These are phyloP conservation scores for Paradisaea rubra DNA, from an alignment of 2,113 vertebrate species.

Conservation along the genomic window DNA sequence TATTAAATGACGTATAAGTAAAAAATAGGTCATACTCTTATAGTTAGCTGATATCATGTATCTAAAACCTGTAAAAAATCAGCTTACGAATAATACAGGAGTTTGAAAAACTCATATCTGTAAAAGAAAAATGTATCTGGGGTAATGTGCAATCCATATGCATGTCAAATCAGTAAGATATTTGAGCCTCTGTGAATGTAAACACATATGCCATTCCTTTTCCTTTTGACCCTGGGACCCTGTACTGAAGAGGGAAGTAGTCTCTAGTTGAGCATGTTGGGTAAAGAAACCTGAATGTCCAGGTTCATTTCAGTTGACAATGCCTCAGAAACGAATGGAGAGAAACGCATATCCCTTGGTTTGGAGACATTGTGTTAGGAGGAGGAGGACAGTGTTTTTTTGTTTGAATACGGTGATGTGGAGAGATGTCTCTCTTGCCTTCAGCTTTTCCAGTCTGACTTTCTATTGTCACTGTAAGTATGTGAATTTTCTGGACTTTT, in stretches of 20 bases:
- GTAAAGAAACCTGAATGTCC: background rate
- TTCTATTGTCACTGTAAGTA: background rate
- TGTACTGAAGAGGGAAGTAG: background rate
- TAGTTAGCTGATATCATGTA: background rate
- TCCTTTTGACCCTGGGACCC: background rate
- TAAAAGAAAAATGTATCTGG: background rate
- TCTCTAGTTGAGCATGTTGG: background rate
- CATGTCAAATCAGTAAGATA: slow-evolving; percentile 28
- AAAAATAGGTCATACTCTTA: background rate
- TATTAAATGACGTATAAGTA: background rate
- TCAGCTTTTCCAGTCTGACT: background rate
- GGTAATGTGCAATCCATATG: background rate
- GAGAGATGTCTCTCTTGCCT: background rate
- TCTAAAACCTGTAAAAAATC: background rate
- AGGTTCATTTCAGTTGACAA: background rate
- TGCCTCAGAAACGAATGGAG: background rate
- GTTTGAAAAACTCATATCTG: background rate
- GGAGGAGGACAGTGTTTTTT: background rate
- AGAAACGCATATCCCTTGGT: background rate
- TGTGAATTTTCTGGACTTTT: background rate
- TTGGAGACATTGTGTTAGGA: background rate
- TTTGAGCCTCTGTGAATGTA: slow-evolving; percentile 5
- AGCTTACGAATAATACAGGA: background rate
- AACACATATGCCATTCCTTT: background rate
- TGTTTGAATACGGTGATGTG: background rate